phyloP scores from a whole-genome alignment of 2,888 invertebrate genomes.

The Chesias legatella region DNA sequence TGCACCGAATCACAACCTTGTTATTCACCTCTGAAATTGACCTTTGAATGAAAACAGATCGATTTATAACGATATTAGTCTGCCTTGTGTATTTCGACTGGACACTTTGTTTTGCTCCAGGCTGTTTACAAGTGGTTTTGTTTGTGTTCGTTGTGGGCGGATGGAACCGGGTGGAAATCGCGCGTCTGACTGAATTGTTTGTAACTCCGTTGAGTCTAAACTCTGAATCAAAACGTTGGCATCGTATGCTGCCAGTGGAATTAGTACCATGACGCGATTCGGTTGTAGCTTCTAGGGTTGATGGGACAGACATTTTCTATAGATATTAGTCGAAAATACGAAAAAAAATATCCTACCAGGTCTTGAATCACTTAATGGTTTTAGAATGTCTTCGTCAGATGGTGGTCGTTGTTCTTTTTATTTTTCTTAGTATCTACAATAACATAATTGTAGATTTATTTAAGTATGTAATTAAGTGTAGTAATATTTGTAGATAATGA shows the following conservation, averaged over 20 bases:
- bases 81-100: not conserved
- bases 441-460: too few species aligned
- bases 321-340: too few species aligned
- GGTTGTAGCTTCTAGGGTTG: conserved; percentile 40
- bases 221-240: conserved; percentile 65
- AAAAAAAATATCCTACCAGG: too few species aligned
- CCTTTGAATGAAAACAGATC: conserved; percentile 11
- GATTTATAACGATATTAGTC: conserved; percentile 4
- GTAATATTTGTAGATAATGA: too few species aligned
- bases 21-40: conserved; percentile 15
- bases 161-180: conserved; percentile 45
- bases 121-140: conserved; percentile 25
- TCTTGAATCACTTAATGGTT: too few species aligned
- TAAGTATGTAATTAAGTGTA: too few species aligned
- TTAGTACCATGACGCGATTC: conserved; percentile 53
- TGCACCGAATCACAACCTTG: conserved; percentile 15
- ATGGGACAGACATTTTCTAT: not conserved
- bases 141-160: conserved; percentile 33
- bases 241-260: conserved; percentile 47
- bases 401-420: too few species aligned
- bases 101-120: not conserved
- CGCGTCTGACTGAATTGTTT: conserved; percentile 65
- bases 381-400: too few species aligned
- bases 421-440: too few species aligned
- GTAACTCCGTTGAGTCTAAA: conserved; percentile 41